Conservation (phyloP, 2,888 invertebrate species). For the Oxystoma pomonae region DNA sequence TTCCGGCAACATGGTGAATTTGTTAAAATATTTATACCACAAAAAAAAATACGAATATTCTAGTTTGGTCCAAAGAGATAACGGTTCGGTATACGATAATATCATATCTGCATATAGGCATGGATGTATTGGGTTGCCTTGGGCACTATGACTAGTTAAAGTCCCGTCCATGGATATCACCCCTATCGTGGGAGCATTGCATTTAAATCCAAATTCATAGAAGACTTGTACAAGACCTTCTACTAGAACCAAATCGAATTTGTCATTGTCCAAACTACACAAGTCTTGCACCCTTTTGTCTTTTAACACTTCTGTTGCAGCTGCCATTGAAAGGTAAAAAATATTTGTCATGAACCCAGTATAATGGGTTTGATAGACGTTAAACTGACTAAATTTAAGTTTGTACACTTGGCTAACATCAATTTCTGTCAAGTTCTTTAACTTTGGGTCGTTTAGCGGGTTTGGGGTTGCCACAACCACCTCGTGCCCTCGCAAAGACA, state of each 20-base stretch:
- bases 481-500: slow-evolving; percentile 36
- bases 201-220: slow-evolving; percentile 7
- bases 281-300: not conserved
- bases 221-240: slow-evolving; percentile 11
- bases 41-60: slow-evolving; percentile 29
- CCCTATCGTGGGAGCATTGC: slow-evolving; percentile 14
- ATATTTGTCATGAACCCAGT: not conserved
- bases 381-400: slow-evolving; percentile 22
- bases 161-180: slow-evolving; percentile 27
- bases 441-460: slow-evolving; percentile 32
- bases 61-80: slow-evolving; percentile 44
- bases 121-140: slow-evolving; percentile 32
- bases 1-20: slow-evolving; percentile 27
- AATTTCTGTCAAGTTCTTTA: slow-evolving; percentile 38
- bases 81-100: slow-evolving; percentile 25
- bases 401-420: slow-evolving; percentile 29
- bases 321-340: not conserved
- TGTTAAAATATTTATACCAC: slow-evolving; percentile 27
- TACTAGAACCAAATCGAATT: slow-evolving; percentile 21
- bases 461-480: slow-evolving; percentile 35
- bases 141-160: slow-evolving; percentile 26
- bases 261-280: not conserved
- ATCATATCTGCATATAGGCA: slow-evolving; percentile 32
- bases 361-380: not conserved
- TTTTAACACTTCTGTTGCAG: not conserved